Conservation (phyloP, 2,797 vertebrate species). For the Serranus cabrilla region DNA sequence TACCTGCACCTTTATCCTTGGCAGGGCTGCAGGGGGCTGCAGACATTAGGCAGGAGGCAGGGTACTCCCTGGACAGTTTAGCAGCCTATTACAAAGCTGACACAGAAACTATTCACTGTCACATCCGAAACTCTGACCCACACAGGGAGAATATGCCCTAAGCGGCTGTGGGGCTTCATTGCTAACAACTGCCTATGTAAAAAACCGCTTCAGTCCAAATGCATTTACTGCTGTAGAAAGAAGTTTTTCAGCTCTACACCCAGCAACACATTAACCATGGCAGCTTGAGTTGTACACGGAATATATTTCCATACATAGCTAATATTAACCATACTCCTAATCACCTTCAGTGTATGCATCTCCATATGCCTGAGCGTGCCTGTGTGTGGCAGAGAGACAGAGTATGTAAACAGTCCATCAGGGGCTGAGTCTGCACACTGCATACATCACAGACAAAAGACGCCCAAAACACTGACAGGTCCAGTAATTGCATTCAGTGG, state of each 20-base stretch:
- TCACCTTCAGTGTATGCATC: constrained; percentile 28
- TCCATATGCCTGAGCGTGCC: constrained; percentile 4
- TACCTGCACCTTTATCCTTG: neutral
- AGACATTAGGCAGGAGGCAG: neutral
- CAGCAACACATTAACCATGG: neutral
- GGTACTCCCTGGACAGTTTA: neutral
- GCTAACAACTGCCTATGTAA: no score
- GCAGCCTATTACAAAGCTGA: constrained; percentile 1
- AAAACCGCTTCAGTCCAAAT: no score
- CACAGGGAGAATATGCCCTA: neutral
- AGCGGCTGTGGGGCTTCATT: no score
- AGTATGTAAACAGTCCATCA: constrained; percentile 35
- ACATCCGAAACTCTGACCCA: neutral
- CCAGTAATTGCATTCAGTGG: constrained; percentile 78
- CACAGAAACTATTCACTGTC: neutral
- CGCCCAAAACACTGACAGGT: constrained; percentile 70
- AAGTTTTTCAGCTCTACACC: neutral
- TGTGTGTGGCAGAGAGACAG: constrained; percentile 26
- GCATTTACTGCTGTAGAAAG: neutral
- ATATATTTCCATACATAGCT: constrained; percentile 31
- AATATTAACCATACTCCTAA: constrained; percentile 35
- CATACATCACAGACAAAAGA: constrained; percentile 65
- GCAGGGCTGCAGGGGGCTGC: neutral
- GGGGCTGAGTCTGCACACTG: constrained; percentile 52
- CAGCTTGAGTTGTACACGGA: neutral